phyloP scores from a whole-genome alignment of 35 echinoderm and acorn worm species.

The Ophioderma brevispina region DNA sequence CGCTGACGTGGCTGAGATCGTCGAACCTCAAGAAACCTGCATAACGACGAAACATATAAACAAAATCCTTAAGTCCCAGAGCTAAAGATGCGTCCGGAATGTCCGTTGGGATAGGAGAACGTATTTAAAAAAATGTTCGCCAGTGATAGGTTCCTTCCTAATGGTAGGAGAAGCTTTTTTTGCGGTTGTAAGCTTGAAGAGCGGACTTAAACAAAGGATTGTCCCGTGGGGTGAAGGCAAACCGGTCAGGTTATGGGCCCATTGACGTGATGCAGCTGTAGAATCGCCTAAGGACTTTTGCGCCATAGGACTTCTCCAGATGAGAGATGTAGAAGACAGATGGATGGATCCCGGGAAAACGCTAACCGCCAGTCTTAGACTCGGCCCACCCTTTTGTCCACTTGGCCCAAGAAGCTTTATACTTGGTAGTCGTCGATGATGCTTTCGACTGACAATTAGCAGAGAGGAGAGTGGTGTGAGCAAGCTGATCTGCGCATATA shows the following conservation, averaged over 20 bases:
- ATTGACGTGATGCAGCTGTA: not conserved
- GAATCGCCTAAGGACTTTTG: not conserved
- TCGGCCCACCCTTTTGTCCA: not conserved
- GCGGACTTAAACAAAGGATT: conserved; percentile 18
- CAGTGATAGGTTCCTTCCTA: too few species aligned
- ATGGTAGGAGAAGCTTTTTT: too few species aligned
- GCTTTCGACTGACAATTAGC: not conserved
- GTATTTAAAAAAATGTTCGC: too few species aligned
- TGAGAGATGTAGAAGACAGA: not conserved
- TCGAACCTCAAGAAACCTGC: too few species aligned
- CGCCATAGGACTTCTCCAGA: not conserved
- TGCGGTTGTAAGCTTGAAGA: too few species aligned
- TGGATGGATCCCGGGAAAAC: not conserved
- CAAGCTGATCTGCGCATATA: not conserved
- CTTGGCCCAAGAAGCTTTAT: not conserved
- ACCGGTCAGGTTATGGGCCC: conserved; percentile 4
- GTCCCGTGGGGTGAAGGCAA: conserved; percentile 23
- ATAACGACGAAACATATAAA: too few species aligned
- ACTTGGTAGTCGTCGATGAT: not conserved
- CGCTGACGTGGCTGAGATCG: too few species aligned
- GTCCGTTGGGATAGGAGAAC: too few species aligned
- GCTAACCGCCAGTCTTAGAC: not conserved
- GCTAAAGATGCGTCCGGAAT: too few species aligned
- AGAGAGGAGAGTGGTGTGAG: not conserved
- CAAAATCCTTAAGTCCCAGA: too few species aligned